Evolutionary conservation across 2,888 invertebrate genomes (phyloP), one percentile per base, ranked within the genome.

Genomic region (Micropterix aruncella): DNA sequence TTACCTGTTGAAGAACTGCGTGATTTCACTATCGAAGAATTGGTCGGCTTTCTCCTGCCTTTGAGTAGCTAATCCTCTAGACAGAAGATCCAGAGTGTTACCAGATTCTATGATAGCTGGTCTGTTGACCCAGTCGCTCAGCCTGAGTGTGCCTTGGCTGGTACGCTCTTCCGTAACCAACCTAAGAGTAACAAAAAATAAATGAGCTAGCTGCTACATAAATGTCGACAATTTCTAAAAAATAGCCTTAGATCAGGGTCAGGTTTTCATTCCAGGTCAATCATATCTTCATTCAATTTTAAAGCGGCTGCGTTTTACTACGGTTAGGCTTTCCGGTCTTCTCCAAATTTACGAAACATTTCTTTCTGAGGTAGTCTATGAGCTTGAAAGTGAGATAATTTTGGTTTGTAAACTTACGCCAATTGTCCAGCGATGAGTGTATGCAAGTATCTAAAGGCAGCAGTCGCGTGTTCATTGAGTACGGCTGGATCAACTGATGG

Each of bases 11-110:
- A 66, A 54, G 52, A 61, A 67, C 51, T 67, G 63, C 9, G 66
- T 66, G 46, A 86, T 83, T 68, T 88, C 87, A 46, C 70, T 72
- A 52, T 85, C 83, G 63, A 84, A 83, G 62, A 73, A 86, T 50
- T 79, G 80, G 60, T 92, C 91, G 47, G 83, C 79, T 51, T 74
- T 75, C 55, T 83, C 78, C 61, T 86, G 78, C 1, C 82, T 80
- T 57, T 92, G 90, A 12, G 79, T 79, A 2, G 81, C 70, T 55
- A 91, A 69, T 4, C 89, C 88, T 62, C 89, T 68, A 1, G 80
- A 72, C 44, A 90, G 68, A 48, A 80, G 78, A 58, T 86, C 84
- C 54, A 86, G 81, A 42, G 77, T 74, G 49, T 76, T 65, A 16
- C 70, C 72, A 41, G 77, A 63, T 57, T 83, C 83, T 18, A 84